phyloP scores from a whole-genome alignment of 2,888 invertebrate species.

The Matsumyia berberina region DNA sequence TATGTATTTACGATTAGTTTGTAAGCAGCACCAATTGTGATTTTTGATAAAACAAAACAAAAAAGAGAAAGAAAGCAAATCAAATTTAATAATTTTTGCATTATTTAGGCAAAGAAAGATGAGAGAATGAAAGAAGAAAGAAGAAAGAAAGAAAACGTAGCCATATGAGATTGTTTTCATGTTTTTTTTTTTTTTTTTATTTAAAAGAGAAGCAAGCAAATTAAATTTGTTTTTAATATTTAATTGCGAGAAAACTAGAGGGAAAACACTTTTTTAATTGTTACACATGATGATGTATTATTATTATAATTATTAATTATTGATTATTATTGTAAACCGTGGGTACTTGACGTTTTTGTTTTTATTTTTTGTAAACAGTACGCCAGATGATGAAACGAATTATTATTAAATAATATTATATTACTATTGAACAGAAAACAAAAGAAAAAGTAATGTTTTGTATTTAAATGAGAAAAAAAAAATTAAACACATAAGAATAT shows the following conservation, averaged over 20 bases:
- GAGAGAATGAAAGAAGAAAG: slow-evolving; percentile 1
- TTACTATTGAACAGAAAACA: slow-evolving; percentile 42
- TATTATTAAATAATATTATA: slow-evolving; percentile 53
- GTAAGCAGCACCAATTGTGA: slow-evolving; percentile 78
- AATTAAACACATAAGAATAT: slow-evolving; percentile 14
- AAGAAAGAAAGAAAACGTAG: slow-evolving; percentile 29
- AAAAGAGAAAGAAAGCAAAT: slow-evolving; percentile 21
- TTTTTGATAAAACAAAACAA: slow-evolving; percentile 76
- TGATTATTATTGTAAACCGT: slow-evolving; percentile 49
- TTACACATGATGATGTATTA: slow-evolving; percentile 60
- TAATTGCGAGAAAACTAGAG: slow-evolving; percentile 24
- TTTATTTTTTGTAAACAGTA: slow-evolving; percentile 54
- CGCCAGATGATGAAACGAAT: slow-evolving; percentile 61
- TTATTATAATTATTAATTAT: slow-evolving; percentile 58
- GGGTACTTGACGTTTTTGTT: slow-evolving; percentile 45
- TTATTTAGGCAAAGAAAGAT: slow-evolving; percentile 28
- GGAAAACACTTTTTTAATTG: slow-evolving; percentile 36
- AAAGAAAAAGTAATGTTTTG: slow-evolving; percentile 60
- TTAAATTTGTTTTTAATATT: slow-evolving; percentile 32
- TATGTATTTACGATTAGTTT: slow-evolving; percentile 65
- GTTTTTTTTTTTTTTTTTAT: slow-evolving; percentile 7
- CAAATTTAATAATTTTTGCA: slow-evolving; percentile 35
- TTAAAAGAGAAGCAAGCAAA: slow-evolving; percentile 15
- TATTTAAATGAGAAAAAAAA: slow-evolving; percentile 50
- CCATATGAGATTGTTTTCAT: slow-evolving; percentile 62